Percentiles rank a stretch among this genome's conserved stretches.
These are phyloP conservation scores for Fragum sueziense DNA, from an alignment of 2,888 invertebrate species.

Conservation along the genomic window DNA sequence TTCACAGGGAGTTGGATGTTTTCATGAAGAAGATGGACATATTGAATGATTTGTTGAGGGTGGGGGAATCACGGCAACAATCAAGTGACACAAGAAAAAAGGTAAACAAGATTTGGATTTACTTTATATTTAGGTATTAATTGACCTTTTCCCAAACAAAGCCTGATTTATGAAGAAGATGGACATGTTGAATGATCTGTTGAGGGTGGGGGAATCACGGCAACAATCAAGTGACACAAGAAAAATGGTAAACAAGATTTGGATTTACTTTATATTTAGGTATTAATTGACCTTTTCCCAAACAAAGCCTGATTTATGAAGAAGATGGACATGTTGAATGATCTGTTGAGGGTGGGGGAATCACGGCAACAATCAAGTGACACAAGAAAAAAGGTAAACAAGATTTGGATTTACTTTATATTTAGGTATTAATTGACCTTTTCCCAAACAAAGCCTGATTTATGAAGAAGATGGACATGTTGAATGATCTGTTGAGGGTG, in stretches of 20 bases:
- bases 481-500: constrained; percentile 66
- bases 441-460: no score
- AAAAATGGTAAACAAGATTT: constrained; percentile 8
- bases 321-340: constrained; percentile 67
- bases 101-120: neutral
- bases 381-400: constrained; percentile 9
- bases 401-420: no score
- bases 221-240: neutral
- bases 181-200: constrained; percentile 66
- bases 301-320: no score
- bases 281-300: no score
- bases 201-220: constrained; percentile 45
- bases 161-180: constrained; percentile 70
- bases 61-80: constrained; percentile 23
- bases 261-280: no score
- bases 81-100: constrained; percentile 3
- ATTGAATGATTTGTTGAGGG: constrained; percentile 66
- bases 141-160: no score
- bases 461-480: constrained; percentile 65
- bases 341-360: constrained; percentile 60
- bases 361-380: neutral
- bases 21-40: constrained; percentile 69
- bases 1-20: constrained; percentile 69
- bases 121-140: no score
- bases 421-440: no score